phyloP scores from a whole-genome alignment of 1,140 invertebrate genomes.

The Globodera ellingtonae region DNA sequence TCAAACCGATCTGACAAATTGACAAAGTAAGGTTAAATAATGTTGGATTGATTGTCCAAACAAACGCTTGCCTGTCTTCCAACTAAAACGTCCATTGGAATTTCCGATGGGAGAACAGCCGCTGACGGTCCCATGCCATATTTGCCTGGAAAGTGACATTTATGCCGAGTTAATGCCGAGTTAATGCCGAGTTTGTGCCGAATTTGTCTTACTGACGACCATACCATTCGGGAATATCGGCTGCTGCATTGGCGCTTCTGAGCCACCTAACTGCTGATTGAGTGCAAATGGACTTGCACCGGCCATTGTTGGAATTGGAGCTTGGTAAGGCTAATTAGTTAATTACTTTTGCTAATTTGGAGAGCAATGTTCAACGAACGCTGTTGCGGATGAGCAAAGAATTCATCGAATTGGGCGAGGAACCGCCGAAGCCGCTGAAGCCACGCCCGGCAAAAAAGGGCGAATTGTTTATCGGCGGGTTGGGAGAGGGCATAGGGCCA shows the following conservation, averaged over 20 bases:
- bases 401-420: background rate
- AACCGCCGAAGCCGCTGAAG: background rate
- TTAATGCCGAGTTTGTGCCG: background rate
- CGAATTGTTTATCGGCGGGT: background rate
- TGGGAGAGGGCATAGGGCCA: background rate
- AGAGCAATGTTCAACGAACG: background rate
- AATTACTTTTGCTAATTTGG: background rate
- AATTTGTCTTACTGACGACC: background rate
- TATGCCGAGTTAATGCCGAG: background rate
- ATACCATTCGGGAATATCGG: slow-evolving; percentile 4
- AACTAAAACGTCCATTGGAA: slow-evolving; percentile 6
- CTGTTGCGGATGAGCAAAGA: slow-evolving; percentile 8
- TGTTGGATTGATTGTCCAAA: background rate
- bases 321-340: background rate
- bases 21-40: background rate
- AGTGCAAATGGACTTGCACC: background rate
- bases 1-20: slow-evolving; percentile 5
- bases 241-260: background rate
- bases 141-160: background rate
- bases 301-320: background rate
- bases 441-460: background rate
- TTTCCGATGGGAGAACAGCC: background rate
- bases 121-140: background rate
- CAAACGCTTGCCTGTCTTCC: background rate
- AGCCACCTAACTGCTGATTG: background rate